These are phyloP conservation scores for Lasioglossum figueresi DNA, from an alignment of 2,888 invertebrate genomes.

Conservation along the genomic window DNA sequence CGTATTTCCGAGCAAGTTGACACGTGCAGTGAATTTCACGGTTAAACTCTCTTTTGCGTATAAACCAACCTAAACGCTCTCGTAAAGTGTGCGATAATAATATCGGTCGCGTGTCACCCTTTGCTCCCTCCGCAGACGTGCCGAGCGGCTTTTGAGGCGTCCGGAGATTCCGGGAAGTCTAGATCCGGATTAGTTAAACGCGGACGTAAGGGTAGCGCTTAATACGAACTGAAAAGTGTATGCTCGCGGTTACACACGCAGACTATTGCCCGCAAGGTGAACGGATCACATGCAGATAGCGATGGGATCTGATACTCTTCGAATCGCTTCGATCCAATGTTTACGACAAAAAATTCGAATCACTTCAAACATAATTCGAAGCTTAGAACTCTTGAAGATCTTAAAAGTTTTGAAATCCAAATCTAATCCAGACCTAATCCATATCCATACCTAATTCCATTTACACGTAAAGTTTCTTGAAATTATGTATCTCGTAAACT, in stretches of 20 bases:
- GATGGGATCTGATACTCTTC: too few species aligned
- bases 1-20: neutral
- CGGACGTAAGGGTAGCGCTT: constrained; percentile 64
- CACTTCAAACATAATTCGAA: too few species aligned
- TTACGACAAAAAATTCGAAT: too few species aligned
- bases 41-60: constrained; percentile 12
- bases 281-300: too few species aligned
- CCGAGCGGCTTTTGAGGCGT: constrained; percentile 37
- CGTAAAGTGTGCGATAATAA: constrained; percentile 51
- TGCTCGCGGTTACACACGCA: constrained; percentile 30
- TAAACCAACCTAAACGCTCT: constrained; percentile 23
- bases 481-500: too few species aligned
- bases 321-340: too few species aligned
- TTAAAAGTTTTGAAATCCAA: too few species aligned
- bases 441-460: too few species aligned
- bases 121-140: constrained; percentile 29
- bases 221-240: constrained; percentile 59
- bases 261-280: neutral
- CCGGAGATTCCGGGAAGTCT: constrained; percentile 72
- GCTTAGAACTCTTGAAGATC: too few species aligned
- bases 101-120: constrained; percentile 43
- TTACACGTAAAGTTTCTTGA: too few species aligned
- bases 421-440: too few species aligned
- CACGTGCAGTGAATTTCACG: neutral
- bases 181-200: constrained; percentile 64